A percentile compares a stretch with the other conserved stretches of the same genome.
phyloP scores from a whole-genome alignment of 2,797 vertebrate species.

The Aldrovandia affinis region DNA sequence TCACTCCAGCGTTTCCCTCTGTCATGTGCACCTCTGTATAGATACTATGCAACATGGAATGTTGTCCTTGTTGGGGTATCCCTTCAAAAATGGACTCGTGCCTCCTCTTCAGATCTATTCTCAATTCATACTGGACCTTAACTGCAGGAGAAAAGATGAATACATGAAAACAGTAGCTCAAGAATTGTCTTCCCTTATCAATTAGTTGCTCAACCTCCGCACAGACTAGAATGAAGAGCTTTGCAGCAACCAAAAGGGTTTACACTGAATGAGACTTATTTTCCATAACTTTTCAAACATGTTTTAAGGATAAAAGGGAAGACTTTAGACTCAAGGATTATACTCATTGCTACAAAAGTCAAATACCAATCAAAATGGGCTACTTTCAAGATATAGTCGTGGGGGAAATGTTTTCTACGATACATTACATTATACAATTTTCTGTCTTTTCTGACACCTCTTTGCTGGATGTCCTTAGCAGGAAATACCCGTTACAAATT shows the following conservation, averaged over 20 bases:
- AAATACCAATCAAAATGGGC: neutral
- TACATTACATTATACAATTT: neutral
- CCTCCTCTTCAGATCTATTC: conserved; percentile 42
- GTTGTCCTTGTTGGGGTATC: conserved; percentile 60
- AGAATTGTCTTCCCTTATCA: neutral
- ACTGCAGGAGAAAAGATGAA: conserved; percentile 43
- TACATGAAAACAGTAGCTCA: neutral
- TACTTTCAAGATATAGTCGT: neutral
- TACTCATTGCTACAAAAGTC: too few species aligned
- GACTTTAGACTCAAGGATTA: neutral
- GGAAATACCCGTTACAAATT: neutral
- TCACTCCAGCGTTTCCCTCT: conserved; percentile 50
- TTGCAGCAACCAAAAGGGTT: neutral
- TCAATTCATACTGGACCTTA: conserved; percentile 55
- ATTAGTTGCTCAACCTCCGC: neutral
- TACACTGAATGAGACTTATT: too few species aligned
- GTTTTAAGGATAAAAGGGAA: neutral
- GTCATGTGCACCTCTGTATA: conserved; percentile 65
- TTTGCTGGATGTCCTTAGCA: neutral
- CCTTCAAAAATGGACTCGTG: conserved; percentile 64
- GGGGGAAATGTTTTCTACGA: neutral
- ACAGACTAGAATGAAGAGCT: neutral
- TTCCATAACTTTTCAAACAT: neutral
- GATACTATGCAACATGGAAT: conserved; percentile 52
- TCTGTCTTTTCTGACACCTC: too few species aligned